phyloP scores from a whole-genome alignment of 2,888 invertebrate species.

The Sericinus montela region DNA sequence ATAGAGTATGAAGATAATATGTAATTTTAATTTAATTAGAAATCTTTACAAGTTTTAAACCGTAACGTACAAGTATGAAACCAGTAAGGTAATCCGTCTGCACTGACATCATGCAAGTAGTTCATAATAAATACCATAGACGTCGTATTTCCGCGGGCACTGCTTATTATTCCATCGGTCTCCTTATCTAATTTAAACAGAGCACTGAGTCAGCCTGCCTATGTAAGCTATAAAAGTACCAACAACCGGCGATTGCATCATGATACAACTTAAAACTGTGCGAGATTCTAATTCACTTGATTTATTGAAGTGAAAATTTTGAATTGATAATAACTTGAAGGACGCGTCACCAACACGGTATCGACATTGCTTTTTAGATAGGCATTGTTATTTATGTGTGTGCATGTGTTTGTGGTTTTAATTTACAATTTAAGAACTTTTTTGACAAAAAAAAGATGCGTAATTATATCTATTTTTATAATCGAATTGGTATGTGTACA shows the following conservation, averaged over 20 bases:
- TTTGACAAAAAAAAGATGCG: no score
- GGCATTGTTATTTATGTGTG: no score
- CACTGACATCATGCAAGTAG: not conserved
- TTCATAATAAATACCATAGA: constrained; percentile 6
- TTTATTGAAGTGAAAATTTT: no score
- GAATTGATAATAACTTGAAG: no score
- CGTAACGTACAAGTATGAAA: not conserved
- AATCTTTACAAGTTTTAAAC: not conserved
- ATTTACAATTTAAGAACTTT: no score
- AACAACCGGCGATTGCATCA: constrained; percentile 1
- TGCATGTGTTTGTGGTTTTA: no score
- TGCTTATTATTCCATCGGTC: constrained; percentile 29
- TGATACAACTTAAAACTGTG: not conserved
- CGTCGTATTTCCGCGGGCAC: constrained; percentile 29
- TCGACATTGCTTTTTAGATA: no score
- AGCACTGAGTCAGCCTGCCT: constrained; percentile 26
- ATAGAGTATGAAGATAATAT: no score
- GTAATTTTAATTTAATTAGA: not conserved
- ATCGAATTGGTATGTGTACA: no score
- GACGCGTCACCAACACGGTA: no score
- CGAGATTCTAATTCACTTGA: not conserved
- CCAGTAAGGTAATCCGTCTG: not conserved
- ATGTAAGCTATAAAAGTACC: constrained; percentile 9
- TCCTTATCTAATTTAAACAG: constrained; percentile 33
- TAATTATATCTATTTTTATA: no score